Conservation (phyloP, 2,888 invertebrate species). For the Pammene aurita region DNA sequence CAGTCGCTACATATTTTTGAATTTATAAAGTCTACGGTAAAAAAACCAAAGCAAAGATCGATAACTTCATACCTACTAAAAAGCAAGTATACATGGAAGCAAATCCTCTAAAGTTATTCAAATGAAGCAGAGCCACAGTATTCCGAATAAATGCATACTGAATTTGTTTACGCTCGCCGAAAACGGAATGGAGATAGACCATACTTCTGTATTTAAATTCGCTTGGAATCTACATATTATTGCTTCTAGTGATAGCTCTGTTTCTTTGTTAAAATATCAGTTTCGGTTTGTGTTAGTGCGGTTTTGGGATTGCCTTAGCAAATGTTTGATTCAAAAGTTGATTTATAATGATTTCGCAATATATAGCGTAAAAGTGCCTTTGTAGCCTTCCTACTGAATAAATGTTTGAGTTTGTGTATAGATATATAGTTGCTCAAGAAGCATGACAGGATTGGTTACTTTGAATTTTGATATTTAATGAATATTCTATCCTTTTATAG, state of each 20-base stretch:
- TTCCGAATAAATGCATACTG: slow-evolving; percentile 80
- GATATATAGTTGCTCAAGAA: too few relatives aligned
- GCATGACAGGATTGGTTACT: too few relatives aligned
- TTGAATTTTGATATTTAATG: too few relatives aligned
- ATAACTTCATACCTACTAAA: slow-evolving; percentile 33
- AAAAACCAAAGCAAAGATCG: slow-evolving; percentile 20
- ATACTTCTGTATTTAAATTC: slow-evolving; percentile 75
- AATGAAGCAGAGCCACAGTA: slow-evolving; percentile 69
- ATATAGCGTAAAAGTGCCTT: too few relatives aligned
- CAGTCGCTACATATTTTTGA: too few relatives aligned
- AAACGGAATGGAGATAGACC: slow-evolving; percentile 68
- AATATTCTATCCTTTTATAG: too few relatives aligned
- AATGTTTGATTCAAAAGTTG: too few relatives aligned
- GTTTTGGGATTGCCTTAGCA: background rate
- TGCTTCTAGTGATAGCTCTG: slow-evolving; percentile 49
- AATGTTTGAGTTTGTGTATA: too few relatives aligned
- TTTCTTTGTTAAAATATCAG: slow-evolving; percentile 36
- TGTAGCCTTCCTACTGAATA: too few relatives aligned
- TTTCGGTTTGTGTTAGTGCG: slow-evolving; percentile 6
- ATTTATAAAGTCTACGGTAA: too few relatives aligned
- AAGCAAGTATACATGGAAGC: slow-evolving; percentile 34
- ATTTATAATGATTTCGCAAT: too few relatives aligned
- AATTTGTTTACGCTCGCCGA: slow-evolving; percentile 78
- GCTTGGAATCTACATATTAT: slow-evolving; percentile 76
- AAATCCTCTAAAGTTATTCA: slow-evolving; percentile 65